Evolutionary conservation across 2,113 vertebrate species (phyloP).

Genomic region (Vimba vimba): DNA sequence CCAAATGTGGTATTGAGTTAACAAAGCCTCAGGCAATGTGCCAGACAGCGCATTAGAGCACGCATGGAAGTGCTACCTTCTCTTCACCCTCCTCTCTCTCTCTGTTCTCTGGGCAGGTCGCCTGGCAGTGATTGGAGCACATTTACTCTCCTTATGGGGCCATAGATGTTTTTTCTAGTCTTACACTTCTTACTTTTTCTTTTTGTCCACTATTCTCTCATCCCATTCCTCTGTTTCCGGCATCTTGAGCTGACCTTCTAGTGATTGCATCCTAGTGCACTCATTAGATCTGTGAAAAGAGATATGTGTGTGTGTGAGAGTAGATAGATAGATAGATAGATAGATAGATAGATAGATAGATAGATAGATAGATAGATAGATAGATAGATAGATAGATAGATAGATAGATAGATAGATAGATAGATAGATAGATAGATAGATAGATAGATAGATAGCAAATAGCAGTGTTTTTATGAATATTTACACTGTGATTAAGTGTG

Average conservation of each 20-base stretch:
- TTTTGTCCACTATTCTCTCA: background rate
- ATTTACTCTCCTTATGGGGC: constrained; percentile 33
- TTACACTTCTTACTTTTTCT: background rate
- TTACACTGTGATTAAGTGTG: too few species aligned
- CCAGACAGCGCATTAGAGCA: constrained; percentile 74
- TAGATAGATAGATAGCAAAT: too few species aligned
- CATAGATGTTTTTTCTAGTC: constrained; percentile 46
- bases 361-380: background rate
- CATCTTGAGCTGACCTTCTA: background rate
- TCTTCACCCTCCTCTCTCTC: constrained; percentile 45
- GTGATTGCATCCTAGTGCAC: background rate
- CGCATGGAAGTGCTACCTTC: constrained; percentile 62
- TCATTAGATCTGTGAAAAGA: background rate
- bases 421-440: background rate
- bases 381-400: background rate
- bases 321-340: too few species aligned
- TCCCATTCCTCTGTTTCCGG: background rate
- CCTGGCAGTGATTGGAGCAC: constrained; percentile 28
- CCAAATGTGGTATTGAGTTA: constrained; percentile 70
- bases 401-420: background rate
- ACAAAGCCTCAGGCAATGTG: constrained; percentile 72
- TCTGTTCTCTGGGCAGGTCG: constrained; percentile 21
- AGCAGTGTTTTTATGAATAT: too few species aligned
- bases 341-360: background rate
- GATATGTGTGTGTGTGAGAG: too few species aligned